Base-by-base conservation (phyloP, 2,888 invertebrate species). In the Dolichopus griseipennis region DNA sequence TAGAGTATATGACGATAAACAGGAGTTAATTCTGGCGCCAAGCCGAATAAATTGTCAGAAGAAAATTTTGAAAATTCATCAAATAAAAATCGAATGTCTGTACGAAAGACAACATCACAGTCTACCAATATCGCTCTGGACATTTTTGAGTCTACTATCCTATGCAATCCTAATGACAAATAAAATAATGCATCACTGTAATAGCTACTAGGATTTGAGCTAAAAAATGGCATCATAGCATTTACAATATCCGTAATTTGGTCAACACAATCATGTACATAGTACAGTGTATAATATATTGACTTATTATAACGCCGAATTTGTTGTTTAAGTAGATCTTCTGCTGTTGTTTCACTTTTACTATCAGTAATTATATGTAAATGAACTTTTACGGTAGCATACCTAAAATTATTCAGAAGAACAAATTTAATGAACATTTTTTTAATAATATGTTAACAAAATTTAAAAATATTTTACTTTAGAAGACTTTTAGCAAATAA, bases 171-270 rank as follows among this genome's bases (percentile, higher is more conserved):
- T 66, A 91, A 82, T 0, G 92, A 92, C 37, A 92, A 78, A 77
- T 90, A 92, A 80, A 92, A 93, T 33, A 92, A 80, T 1, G 90
- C 87, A 79, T 91, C 90, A 73, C 89, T 89, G 77, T 91, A 93
- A 76, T 92, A 92, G 0, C 83, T 83, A 78, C 85, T 85, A 65
- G 88, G 87, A 74, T 85, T 86, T 68, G 87, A 87, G 75, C 86
- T 88, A 79, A 92, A 92, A 76, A 87, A 86, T 9, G 87, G 86
- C 72, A 87, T 88, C 86, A 92, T 86, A 33, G 85, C 84, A 37
- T 84, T 79, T 5, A 90, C 86, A 72, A 90, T 85, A 73, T 86
- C 86, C 68, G 84, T 82, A 68, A 90, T 83, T 73, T 85, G 82
- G 33, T 79, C 79, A 0, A 87, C 86, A 71, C 88, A 82, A 67